Evolutionary conservation across 92 coral and sea anemone genomes (phyloP).

Genomic region (Chrysogorgia sp.): DNA sequence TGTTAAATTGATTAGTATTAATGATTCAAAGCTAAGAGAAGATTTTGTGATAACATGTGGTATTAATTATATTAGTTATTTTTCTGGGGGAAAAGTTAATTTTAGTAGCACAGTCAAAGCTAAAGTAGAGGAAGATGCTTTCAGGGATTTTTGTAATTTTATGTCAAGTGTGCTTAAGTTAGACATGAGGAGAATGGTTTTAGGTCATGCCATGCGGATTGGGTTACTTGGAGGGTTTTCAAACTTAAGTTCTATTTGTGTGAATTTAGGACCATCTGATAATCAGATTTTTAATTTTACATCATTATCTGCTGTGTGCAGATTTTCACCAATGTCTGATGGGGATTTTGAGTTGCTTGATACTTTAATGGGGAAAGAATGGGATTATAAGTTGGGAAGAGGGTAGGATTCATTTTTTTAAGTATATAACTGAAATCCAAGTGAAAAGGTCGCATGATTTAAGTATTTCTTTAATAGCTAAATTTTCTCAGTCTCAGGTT

Average conservation of each 20-base stretch:
- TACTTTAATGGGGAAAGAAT: background rate
- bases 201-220: conserved; percentile 3
- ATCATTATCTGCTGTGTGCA: background rate
- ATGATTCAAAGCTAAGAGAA: background rate
- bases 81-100: background rate
- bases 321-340: background rate
- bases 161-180: background rate
- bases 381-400: conserved; percentile 8
- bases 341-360: background rate
- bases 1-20: background rate
- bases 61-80: background rate
- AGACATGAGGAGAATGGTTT: background rate
- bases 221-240: background rate
- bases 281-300: conserved; percentile 4
- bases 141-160: background rate
- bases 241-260: background rate
- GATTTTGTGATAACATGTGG: background rate
- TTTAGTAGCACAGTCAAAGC: background rate
- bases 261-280: conserved; percentile 5
- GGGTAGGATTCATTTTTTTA: conserved; percentile 9
- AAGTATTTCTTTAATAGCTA: background rate
- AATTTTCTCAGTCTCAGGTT: background rate
- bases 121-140: background rate
- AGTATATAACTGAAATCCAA: background rate
- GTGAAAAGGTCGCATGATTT: background rate